phyloP scores from a whole-genome alignment of 2,797 vertebrate genomes.

The Malurus splendens region DNA sequence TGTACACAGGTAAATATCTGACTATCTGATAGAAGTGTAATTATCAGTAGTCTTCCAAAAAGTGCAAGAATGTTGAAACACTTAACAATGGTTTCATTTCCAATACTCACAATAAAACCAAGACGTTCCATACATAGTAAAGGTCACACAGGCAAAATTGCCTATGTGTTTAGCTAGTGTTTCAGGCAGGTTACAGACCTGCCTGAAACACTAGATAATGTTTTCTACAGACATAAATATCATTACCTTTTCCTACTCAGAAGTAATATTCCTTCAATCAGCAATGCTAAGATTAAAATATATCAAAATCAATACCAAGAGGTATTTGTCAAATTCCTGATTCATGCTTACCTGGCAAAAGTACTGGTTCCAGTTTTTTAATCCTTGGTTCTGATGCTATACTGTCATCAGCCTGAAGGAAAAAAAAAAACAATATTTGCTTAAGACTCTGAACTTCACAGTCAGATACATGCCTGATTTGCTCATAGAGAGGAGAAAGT shows the following conservation, averaged over 20 bases:
- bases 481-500: not conserved
- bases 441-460: not conserved
- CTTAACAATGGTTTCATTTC: not conserved
- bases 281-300: not conserved
- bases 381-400: conserved; percentile 81
- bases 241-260: not conserved
- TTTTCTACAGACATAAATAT: not conserved
- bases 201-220: too few relatives aligned
- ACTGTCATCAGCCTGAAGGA: conserved; percentile 82
- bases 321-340: not conserved
- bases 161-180: not conserved
- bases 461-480: not conserved
- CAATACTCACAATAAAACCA: not conserved
- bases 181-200: not conserved
- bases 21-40: not conserved
- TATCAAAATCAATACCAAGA: not conserved
- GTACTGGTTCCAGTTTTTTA: conserved; percentile 88
- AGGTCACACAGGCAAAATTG: not conserved
- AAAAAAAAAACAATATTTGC: not conserved
- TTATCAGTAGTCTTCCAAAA: not conserved
- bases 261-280: not conserved
- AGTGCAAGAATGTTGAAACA: not conserved
- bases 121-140: not conserved
- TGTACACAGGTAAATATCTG: not conserved
- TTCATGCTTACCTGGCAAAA: conserved; percentile 84